Conservation (phyloP, 2,888 invertebrate species). For the Ophion slaviceki region DNA sequence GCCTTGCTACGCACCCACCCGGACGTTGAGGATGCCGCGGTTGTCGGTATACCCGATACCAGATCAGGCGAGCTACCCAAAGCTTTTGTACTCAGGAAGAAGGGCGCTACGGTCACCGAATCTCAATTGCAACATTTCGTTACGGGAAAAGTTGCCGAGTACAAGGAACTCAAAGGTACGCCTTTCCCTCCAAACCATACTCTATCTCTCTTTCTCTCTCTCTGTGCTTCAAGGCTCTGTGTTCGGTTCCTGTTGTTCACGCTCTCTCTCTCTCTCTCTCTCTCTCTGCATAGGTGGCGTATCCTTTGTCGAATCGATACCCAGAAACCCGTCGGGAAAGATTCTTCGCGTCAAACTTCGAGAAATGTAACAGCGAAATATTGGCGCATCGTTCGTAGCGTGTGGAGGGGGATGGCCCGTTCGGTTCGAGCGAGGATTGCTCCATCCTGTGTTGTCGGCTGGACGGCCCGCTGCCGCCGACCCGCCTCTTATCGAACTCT, state of each 20-base stretch:
- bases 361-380: background rate
- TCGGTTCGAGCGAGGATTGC: no score
- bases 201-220: background rate
- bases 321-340: conserved; percentile 66
- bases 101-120: conserved; percentile 82
- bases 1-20: conserved; percentile 89
- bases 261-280: background rate
- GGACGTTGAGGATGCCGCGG: conserved; percentile 91
- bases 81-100: conserved; percentile 88
- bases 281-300: conserved; percentile 74
- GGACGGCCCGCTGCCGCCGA: no score
- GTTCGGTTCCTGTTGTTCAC: background rate
- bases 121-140: conserved; percentile 87
- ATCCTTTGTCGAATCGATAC: conserved; percentile 63
- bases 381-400: no score
- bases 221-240: background rate
- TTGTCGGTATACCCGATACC: conserved; percentile 90
- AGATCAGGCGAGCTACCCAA: conserved; percentile 90
- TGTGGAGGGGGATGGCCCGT: no score
- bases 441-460: no score
- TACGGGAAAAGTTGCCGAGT: conserved; percentile 88
- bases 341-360: conserved; percentile 64
- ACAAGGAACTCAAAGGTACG: conserved; percentile 87
- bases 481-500: background rate
- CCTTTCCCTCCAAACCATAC: background rate